phyloP scores from a whole-genome alignment of 2,113 vertebrate species.

The Cynopterus brachyotis region DNA sequence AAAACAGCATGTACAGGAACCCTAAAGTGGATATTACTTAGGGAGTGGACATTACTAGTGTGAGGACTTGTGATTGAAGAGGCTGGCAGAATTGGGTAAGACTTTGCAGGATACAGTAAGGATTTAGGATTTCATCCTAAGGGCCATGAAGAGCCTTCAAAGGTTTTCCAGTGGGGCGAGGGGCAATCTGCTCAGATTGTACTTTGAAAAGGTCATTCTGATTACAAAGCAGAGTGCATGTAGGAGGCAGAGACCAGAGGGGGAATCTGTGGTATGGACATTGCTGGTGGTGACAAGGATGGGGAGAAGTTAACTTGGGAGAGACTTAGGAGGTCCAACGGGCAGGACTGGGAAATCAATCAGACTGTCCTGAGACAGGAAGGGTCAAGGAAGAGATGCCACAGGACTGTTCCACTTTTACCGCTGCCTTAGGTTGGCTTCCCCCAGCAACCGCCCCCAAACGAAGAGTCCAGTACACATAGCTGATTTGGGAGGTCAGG shows the following conservation, averaged over 20 bases:
- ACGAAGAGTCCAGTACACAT: background rate
- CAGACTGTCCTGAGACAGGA: background rate
- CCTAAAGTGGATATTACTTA: background rate
- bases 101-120: background rate
- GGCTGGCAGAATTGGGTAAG: background rate
- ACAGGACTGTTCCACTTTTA: background rate
- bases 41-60: background rate
- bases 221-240: background rate
- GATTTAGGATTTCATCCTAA: background rate
- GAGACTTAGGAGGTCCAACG: background rate
- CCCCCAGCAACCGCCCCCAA: background rate
- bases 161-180: background rate
- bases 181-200: background rate
- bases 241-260: background rate
- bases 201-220: background rate
- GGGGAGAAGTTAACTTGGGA: background rate
- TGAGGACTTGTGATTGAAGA: background rate
- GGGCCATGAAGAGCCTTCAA: background rate
- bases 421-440: background rate
- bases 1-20: background rate
- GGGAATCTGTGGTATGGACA: background rate
- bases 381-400: background rate
- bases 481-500: background rate
- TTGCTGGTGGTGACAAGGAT: background rate
- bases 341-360: background rate